Evolutionary conservation across 2,888 invertebrate species (phyloP).

Genomic region (Synanthedon myopaeformis): DNA sequence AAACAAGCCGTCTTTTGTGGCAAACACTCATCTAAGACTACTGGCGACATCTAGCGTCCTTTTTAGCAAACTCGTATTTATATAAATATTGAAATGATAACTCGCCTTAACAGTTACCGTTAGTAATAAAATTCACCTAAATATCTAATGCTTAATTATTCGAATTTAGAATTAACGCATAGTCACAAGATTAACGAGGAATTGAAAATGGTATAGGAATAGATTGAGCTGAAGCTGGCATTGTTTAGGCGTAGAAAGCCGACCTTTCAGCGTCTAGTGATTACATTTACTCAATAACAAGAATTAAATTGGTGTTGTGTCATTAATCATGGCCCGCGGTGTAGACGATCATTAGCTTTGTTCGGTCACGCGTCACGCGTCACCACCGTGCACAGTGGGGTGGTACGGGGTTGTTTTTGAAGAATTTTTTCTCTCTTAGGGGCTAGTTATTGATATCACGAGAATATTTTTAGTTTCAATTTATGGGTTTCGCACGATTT

Average conservation of each 20-base stretch:
- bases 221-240: constrained; percentile 13
- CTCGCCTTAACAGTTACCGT: no score
- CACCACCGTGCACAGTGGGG: not conserved
- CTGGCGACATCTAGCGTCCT: no score
- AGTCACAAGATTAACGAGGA: constrained; percentile 30
- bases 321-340: constrained; percentile 40
- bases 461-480: no score
- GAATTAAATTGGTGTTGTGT: constrained; percentile 31
- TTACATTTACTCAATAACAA: constrained; percentile 46
- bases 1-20: no score
- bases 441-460: no score
- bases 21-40: no score
- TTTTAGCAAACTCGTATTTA: no score
- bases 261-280: constrained; percentile 23
- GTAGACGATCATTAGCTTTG: constrained; percentile 30
- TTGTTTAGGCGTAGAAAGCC: constrained; percentile 12
- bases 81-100: no score
- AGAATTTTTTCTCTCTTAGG: constrained; percentile 8
- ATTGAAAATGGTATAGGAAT: constrained; percentile 10
- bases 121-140: no score
- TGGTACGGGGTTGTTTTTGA: not conserved
- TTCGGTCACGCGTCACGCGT: constrained; percentile 22
- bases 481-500: no score
- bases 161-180: constrained; percentile 9
- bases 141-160: no score